Conservation (phyloP, 2,888 invertebrate genomes). For the Tipula lateralis region DNA sequence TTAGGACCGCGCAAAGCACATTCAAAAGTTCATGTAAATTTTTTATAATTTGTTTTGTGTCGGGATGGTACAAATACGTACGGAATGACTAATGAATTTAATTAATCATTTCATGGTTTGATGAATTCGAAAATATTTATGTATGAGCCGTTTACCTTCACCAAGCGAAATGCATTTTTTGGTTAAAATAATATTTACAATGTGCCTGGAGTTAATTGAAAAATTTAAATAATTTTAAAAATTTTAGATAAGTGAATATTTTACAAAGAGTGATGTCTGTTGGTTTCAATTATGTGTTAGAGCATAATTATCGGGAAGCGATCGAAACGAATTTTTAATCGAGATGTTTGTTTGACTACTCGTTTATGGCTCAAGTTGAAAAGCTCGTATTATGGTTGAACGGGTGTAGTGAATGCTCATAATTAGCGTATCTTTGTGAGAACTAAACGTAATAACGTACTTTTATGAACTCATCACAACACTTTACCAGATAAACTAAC, state of each 20-base stretch:
- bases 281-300: background rate
- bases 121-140: background rate
- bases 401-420: too few species aligned
- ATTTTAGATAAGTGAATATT: background rate
- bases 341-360: too few species aligned
- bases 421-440: too few species aligned
- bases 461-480: too few species aligned
- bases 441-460: too few species aligned
- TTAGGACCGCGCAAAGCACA: background rate
- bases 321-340: too few species aligned
- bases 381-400: too few species aligned
- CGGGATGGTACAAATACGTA: background rate
- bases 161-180: background rate
- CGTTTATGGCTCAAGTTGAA: too few species aligned
- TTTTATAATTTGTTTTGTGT: background rate
- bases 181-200: background rate
- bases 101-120: conserved; percentile 1
- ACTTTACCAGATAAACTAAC: too few species aligned
- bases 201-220: background rate
- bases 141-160: background rate
- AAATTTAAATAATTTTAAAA: background rate
- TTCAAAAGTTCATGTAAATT: background rate
- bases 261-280: too few species aligned
- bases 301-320: background rate
- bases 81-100: background rate